These are phyloP conservation scores for Gymnothorax reevesii DNA, from an alignment of 2,797 vertebrate genomes.

Conservation along the genomic window DNA sequence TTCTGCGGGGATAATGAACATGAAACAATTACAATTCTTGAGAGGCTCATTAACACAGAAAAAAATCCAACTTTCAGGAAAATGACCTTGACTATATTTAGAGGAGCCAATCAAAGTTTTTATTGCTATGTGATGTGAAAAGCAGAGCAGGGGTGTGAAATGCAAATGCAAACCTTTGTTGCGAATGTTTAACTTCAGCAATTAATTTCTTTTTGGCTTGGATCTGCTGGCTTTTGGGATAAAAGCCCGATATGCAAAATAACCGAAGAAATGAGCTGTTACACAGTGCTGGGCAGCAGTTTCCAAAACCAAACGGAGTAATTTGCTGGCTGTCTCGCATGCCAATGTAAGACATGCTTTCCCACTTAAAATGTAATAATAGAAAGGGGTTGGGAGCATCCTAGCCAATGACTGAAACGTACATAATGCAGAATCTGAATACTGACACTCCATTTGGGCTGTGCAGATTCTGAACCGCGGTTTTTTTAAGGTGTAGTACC, in stretches of 20 bases:
- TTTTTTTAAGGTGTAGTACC: too few species aligned
- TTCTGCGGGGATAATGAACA: background rate
- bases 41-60: slow-evolving; percentile 26
- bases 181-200: background rate
- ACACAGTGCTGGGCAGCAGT: background rate
- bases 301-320: background rate
- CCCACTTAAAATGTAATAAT: background rate
- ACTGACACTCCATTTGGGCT: background rate
- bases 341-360: background rate
- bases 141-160: background rate
- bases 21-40: slow-evolving; percentile 28
- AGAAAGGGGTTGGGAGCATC: background rate
- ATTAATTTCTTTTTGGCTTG: background rate
- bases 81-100: slow-evolving; percentile 12
- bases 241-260: background rate
- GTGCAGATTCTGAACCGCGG: too few species aligned
- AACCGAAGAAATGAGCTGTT: background rate
- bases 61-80: slow-evolving; percentile 15
- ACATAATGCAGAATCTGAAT: background rate
- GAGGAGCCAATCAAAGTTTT: slow-evolving; percentile 25
- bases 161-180: background rate
- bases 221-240: background rate
- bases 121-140: background rate
- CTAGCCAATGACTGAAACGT: background rate
- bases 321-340: background rate